A percentile compares a stretch with the other conserved stretches of the same genome.
Evolutionary conservation across 2,888 invertebrate genomes (phyloP).

Genomic region (Acrobasis suavella): DNA sequence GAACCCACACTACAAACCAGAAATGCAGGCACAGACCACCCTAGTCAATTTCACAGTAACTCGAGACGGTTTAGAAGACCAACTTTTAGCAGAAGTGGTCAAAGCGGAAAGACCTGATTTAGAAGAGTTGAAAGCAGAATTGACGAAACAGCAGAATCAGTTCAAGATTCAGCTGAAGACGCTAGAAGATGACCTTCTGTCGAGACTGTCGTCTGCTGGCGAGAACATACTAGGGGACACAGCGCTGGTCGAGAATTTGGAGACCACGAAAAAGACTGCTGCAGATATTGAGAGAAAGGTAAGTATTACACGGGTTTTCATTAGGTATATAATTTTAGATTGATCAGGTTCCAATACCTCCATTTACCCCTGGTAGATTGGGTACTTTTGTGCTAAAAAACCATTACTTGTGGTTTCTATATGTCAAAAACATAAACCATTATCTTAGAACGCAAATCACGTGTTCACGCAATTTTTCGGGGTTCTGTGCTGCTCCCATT

Average conservation of each 20-base stretch:
- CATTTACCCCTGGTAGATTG: too few species aligned
- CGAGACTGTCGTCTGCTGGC: slow-evolving; percentile 94
- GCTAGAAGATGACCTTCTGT: slow-evolving; percentile 95
- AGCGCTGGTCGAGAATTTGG: slow-evolving; percentile 96
- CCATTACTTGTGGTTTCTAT: too few species aligned
- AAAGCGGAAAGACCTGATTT: slow-evolving; percentile 98
- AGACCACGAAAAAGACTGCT: slow-evolving; percentile 97
- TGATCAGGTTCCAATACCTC: too few species aligned
- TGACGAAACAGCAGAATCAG: slow-evolving; percentile 98
- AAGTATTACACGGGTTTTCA: not conserved
- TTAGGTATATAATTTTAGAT: too few species aligned
- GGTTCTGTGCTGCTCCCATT: too few species aligned
- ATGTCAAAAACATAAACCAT: too few species aligned
- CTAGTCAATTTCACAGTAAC: slow-evolving; percentile 98
- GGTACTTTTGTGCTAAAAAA: too few species aligned
- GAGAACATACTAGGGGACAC: slow-evolving; percentile 97
- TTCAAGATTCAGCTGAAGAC: slow-evolving; percentile 97
- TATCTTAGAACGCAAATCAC: too few species aligned
- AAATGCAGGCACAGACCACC: slow-evolving; percentile 99
- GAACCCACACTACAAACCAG: slow-evolving; percentile 98
- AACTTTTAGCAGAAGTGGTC: slow-evolving; percentile 97
- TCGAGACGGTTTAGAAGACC: slow-evolving; percentile 97
- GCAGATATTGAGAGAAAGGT: slow-evolving; percentile 97
- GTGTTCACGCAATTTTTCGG: too few species aligned
- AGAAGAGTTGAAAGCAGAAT: slow-evolving; percentile 95